These are phyloP conservation scores for Sipha flava DNA, from an alignment of 1,140 invertebrate genomes.

Conservation along the genomic window DNA sequence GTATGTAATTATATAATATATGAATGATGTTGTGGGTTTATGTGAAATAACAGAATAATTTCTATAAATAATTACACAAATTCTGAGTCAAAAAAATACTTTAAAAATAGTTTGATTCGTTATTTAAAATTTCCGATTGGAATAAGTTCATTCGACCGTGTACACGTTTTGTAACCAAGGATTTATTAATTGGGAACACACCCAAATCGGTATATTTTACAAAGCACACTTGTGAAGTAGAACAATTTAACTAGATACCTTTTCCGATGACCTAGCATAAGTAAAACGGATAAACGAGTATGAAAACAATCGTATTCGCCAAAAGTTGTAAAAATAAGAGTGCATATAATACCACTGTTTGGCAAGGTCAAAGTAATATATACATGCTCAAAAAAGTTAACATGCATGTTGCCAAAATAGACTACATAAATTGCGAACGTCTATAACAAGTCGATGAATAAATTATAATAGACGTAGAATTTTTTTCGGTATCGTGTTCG, in stretches of 20 bases:
- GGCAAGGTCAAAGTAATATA: background rate
- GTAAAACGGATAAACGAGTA: background rate
- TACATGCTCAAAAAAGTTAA: background rate
- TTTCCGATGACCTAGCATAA: background rate
- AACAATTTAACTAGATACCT: background rate
- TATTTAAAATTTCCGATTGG: background rate
- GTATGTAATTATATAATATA: too few species aligned
- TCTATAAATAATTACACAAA: too few species aligned
- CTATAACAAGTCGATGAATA: too few species aligned
- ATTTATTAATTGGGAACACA: background rate
- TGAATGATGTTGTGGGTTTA: too few species aligned
- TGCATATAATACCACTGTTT: background rate
- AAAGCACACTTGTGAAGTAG: background rate
- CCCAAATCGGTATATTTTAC: background rate
- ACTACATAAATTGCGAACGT: too few species aligned
- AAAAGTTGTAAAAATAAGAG: background rate
- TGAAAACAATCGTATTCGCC: background rate
- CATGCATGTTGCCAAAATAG: background rate
- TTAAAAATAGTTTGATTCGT: background rate
- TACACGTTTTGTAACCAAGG: too few species aligned
- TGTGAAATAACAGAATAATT: too few species aligned
- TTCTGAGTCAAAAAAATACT: too few species aligned
- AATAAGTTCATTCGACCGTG: background rate
- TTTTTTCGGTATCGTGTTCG: too few species aligned
- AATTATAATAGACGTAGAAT: too few species aligned